A percentile compares a stretch with the other conserved stretches of the same genome.
Evolutionary conservation across 2,888 invertebrate species (phyloP).

Genomic region (Tanypteryx hageni): DNA sequence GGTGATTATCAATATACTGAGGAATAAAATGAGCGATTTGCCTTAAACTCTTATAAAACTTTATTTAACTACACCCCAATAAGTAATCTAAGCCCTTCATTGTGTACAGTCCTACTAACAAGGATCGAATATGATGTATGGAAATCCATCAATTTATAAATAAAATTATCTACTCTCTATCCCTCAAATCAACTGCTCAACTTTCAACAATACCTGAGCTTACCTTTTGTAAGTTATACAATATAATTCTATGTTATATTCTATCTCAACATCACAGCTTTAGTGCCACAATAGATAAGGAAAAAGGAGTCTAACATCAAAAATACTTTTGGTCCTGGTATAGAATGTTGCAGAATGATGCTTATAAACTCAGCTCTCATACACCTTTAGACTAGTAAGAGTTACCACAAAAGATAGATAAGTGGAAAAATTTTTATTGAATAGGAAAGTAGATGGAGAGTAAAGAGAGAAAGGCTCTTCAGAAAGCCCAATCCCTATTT

Average conservation of each 20-base stretch:
- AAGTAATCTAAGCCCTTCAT: constrained; percentile 50
- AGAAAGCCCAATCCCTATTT: constrained; percentile 28
- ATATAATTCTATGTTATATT: constrained; percentile 53
- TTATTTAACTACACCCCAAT: constrained; percentile 43
- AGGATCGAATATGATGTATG: constrained; percentile 44
- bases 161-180: constrained; percentile 48
- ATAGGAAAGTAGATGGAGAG: constrained; percentile 3
- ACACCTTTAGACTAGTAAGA: constrained; percentile 26
- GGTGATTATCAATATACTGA: constrained; percentile 38
- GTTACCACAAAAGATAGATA: constrained; percentile 21
- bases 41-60: constrained; percentile 37
- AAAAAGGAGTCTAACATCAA: constrained; percentile 62
- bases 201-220: constrained; percentile 56
- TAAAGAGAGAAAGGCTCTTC: constrained; percentile 28
- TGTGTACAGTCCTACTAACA: constrained; percentile 39
- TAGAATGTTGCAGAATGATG: constrained; percentile 58
- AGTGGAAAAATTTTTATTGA: constrained; percentile 4
- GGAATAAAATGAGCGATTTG: constrained; percentile 45
- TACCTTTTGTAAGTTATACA: constrained; percentile 41
- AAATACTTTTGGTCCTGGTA: constrained; percentile 60
- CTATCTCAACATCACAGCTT: constrained; percentile 60
- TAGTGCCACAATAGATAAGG: constrained; percentile 62
- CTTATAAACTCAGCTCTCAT: constrained; percentile 26
- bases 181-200: constrained; percentile 59
- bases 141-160: constrained; percentile 24